Percentiles rank a stretch among this genome's conserved stretches.
phyloP scores from a whole-genome alignment of 2,888 invertebrate species.

The Antitype chi region DNA sequence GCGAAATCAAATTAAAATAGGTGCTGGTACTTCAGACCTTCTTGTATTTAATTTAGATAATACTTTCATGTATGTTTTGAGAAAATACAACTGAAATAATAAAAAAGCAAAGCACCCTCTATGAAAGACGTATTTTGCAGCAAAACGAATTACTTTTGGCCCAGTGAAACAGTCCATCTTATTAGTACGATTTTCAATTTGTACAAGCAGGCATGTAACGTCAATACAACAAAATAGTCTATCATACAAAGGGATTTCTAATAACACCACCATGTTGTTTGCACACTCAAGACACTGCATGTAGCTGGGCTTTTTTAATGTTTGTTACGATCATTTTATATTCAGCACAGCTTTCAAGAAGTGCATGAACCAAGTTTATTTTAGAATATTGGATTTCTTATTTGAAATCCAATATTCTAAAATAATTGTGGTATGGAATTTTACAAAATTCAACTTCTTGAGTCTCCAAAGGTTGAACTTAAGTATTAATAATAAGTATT shows the following conservation, averaged over 20 bases:
- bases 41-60: not conserved
- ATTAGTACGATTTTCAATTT: not conserved
- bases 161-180: not conserved
- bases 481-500: not conserved
- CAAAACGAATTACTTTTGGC: not conserved
- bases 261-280: not conserved
- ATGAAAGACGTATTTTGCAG: not conserved
- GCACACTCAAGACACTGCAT: slow-evolving; percentile 3
- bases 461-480: not conserved
- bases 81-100: slow-evolving; percentile 4
- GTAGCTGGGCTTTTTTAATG: not conserved
- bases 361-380: not conserved
- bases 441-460: not conserved
- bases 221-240: not conserved
- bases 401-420: not conserved
- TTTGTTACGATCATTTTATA: not conserved
- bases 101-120: slow-evolving; percentile 9
- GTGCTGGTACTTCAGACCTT: not conserved
- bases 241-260: not conserved
- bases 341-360: slow-evolving; percentile 12
- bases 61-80: not conserved
- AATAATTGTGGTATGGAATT: not conserved
- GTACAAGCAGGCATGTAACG: no score
- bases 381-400: not conserved
- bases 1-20: not conserved